A percentile compares a stretch with the other conserved stretches of the same genome.
These are phyloP conservation scores for Agriopis marginaria DNA, from an alignment of 2,888 invertebrate species.

Conservation along the genomic window DNA sequence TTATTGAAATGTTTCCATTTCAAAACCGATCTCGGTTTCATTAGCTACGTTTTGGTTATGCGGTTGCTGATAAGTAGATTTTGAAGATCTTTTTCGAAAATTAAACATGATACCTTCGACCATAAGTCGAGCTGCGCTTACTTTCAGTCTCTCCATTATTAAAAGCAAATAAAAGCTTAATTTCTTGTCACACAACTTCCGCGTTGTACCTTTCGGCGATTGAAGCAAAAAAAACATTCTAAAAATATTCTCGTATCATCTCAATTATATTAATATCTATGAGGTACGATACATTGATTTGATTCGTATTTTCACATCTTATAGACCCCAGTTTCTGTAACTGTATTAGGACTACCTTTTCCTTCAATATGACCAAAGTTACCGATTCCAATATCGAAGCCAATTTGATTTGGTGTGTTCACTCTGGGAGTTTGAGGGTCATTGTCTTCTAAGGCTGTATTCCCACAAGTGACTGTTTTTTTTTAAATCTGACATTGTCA, in stretches of 20 bases:
- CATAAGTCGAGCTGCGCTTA: no score
- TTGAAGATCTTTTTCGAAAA: background rate
- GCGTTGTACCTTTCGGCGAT: no score
- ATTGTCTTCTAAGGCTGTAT: conserved; percentile 5
- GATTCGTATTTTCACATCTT: background rate
- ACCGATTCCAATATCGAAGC: conserved; percentile 26
- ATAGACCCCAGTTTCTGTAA: conserved; percentile 1
- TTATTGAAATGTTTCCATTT: conserved; percentile 27
- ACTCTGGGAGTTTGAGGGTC: conserved; percentile 19
- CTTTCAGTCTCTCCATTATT: no score
- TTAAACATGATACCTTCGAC: background rate
- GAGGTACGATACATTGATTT: no score
- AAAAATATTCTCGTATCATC: no score
- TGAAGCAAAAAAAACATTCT: no score
- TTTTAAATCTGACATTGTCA: no score
- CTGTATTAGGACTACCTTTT: conserved; percentile 16
- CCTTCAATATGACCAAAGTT: conserved; percentile 29
- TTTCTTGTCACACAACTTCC: no score
- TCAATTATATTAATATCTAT: no score
- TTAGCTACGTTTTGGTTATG: conserved; percentile 2
- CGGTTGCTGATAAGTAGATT: background rate
- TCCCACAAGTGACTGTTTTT: background rate
- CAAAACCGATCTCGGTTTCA: conserved; percentile 20
- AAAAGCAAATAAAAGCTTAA: no score
- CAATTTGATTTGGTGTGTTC: conserved; percentile 29